phyloP scores from a whole-genome alignment of 2,888 invertebrate genomes.

The Hetaerina titia region DNA sequence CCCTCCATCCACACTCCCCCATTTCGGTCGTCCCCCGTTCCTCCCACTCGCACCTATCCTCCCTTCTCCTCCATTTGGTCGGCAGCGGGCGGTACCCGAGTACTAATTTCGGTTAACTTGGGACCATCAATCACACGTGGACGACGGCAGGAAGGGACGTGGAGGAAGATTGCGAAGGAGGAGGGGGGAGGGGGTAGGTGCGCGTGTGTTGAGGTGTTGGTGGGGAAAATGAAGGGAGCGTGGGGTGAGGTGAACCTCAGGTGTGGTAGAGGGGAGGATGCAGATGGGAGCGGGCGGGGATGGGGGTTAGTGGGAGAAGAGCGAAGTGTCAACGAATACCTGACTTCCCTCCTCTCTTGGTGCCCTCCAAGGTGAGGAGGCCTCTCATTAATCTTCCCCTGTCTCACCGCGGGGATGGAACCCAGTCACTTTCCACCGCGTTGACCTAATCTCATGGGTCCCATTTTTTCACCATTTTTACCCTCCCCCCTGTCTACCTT shows the following conservation, averaged over 20 bases:
- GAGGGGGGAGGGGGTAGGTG: neutral
- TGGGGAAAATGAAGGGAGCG: neutral
- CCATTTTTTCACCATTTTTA: conserved; percentile 28
- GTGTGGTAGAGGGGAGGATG: neutral
- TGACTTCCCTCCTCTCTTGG: neutral
- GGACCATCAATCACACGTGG: conserved; percentile 58
- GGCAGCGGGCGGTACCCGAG: conserved; percentile 57
- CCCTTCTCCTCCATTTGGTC: neutral
- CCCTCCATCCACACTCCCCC: neutral
- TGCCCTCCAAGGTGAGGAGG: conserved; percentile 50
- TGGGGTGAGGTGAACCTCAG: neutral
- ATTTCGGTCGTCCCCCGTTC: too few relatives aligned
- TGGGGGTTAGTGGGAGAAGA: neutral
- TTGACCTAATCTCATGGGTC: conserved; percentile 49
- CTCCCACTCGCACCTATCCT: too few relatives aligned
- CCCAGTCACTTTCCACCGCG: conserved; percentile 40
- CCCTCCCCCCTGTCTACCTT: neutral
- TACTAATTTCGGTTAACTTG: conserved; percentile 60
- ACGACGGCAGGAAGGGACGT: conserved; percentile 36
- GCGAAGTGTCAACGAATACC: conserved; percentile 58
- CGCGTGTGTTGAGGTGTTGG: neutral
- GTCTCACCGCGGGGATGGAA: conserved; percentile 61
- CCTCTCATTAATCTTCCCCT: conserved; percentile 57
- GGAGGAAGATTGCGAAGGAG: neutral
- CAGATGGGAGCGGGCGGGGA: neutral